Evolutionary conservation across 2,113 vertebrate genomes (phyloP).

Genomic region (Pituophis catenifer): DNA sequence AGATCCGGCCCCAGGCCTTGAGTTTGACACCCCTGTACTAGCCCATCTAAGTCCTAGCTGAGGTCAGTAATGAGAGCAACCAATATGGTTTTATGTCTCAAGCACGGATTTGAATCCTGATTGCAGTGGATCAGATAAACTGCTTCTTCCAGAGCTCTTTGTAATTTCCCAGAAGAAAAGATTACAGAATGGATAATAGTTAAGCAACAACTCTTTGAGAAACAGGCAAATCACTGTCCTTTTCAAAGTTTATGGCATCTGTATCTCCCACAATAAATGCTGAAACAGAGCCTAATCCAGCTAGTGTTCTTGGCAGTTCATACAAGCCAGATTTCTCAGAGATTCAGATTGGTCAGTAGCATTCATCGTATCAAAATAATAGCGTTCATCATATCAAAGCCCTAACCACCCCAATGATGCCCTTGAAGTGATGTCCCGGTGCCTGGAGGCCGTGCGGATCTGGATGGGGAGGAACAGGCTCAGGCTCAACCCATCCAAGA

Average conservation of each 20-base stretch:
- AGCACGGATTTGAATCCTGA: not conserved
- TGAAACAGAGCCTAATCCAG: not conserved
- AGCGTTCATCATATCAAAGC: not conserved
- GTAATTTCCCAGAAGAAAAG: not conserved
- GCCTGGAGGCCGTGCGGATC: too few species aligned
- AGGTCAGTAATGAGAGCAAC: not conserved
- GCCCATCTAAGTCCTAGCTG: not conserved
- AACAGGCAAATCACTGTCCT: not conserved
- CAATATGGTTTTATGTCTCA: not conserved
- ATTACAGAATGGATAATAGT: not conserved
- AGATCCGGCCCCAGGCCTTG: too few species aligned
- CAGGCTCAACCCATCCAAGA: too few species aligned
- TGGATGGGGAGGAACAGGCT: too few species aligned
- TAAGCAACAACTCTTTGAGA: not conserved
- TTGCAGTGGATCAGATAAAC: not conserved
- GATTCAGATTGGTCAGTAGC: not conserved
- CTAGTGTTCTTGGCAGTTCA: not conserved
- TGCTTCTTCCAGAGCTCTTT: not conserved
- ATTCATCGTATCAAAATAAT: not conserved
- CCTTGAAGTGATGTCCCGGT: too few species aligned
- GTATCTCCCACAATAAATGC: not conserved
- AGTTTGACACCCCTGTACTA: not conserved
- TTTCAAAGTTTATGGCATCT: not conserved
- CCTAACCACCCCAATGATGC: not conserved
- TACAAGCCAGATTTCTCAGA: not conserved